Evolutionary conservation across 2,888 invertebrate genomes (phyloP), one percentile per base, ranked within the genome.

Genomic region (Torymus texanus): DNA sequence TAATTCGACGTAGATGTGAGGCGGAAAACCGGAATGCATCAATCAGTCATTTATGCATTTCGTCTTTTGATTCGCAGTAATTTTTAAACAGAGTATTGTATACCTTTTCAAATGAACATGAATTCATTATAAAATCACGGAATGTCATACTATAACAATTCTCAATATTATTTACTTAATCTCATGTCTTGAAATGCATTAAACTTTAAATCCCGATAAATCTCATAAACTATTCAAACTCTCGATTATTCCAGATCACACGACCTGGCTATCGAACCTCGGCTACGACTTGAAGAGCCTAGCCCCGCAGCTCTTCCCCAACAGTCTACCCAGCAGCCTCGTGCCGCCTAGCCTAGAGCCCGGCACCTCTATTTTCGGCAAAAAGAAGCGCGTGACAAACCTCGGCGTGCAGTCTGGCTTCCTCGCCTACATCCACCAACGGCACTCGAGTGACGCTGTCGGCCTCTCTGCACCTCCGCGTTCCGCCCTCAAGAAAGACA

Each of bases 251-350:
- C 0, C 92, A 96, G 97, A 97, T 91, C 96, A 97, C 88, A 92
- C 95, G 82, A 94, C 95, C 77, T 98, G 98, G 98, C 91, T 98
- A 87, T 92, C 93, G 71, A 93, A 95, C 74, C 93, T 98, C 66
- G 97, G 97, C 66, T 97, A 96, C 89, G 95, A 97, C 86, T 92
- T 97, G 74, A 94, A 94, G 87, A 96, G 95, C 87, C 90, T 98
- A 77, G 95, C 97, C 53, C 97, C 98, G 0, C 97, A 97, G 88
- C 92, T 98, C 51, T 95, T 95, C 86, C 94, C 95, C 0, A 93
- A 94, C 58, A 92, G 93, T 79, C 90, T 94, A 55, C 94, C 94
- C 0, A 93, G 94, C 61, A 94, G 94, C 0, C 94, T 95, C 88
- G 92, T 95, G 41, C 93, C 93, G 2, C 94, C 94, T 0, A 92